Conservation (phyloP, 2,888 invertebrate species). For the Drosophila suboccidentalis region DNA sequence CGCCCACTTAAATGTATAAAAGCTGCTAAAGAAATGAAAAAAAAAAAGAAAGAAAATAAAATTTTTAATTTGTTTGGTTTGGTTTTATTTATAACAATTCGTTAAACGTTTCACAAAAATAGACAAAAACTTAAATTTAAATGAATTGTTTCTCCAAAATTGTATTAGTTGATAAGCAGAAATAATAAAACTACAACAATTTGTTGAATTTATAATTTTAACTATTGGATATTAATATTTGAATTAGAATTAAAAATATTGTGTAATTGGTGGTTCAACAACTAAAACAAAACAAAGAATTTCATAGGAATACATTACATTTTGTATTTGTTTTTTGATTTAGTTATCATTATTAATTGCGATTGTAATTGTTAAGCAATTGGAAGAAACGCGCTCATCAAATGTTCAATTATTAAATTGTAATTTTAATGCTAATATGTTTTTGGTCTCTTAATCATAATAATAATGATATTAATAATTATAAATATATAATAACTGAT, state of each 20-base stretch:
- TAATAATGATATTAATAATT: slow-evolving; percentile 19
- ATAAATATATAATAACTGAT: slow-evolving; percentile 35
- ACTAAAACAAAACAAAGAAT: slow-evolving; percentile 1
- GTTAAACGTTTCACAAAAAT: slow-evolving; percentile 50
- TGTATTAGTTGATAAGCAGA: slow-evolving; percentile 59
- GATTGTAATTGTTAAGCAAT: slow-evolving; percentile 44
- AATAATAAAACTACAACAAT: slow-evolving; percentile 16
- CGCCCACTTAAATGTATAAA: slow-evolving; percentile 55
- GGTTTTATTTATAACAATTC: slow-evolving; percentile 62
- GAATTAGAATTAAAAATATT: slow-evolving; percentile 12
- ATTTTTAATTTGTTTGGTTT: slow-evolving; percentile 56
- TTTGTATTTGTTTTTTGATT: slow-evolving; percentile 15
- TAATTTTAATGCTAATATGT: slow-evolving; percentile 29
- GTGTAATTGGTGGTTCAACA: slow-evolving; percentile 30
- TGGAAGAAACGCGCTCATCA: slow-evolving; percentile 26
- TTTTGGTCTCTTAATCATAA: slow-evolving; percentile 39
- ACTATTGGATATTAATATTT: slow-evolving; percentile 45
- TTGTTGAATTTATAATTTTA: slow-evolving; percentile 46
- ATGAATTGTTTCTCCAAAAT: slow-evolving; percentile 35
- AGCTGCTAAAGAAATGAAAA: slow-evolving; percentile 56
- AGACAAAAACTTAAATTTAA: slow-evolving; percentile 7
- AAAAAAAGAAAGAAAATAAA: slow-evolving; percentile 22
- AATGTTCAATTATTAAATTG: slow-evolving; percentile 23
- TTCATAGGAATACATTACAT: slow-evolving; percentile 1
- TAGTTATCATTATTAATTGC: slow-evolving; percentile 24